phyloP scores from a whole-genome alignment of 2,113 vertebrate species.

The Dendropsophus ebraccatus region DNA sequence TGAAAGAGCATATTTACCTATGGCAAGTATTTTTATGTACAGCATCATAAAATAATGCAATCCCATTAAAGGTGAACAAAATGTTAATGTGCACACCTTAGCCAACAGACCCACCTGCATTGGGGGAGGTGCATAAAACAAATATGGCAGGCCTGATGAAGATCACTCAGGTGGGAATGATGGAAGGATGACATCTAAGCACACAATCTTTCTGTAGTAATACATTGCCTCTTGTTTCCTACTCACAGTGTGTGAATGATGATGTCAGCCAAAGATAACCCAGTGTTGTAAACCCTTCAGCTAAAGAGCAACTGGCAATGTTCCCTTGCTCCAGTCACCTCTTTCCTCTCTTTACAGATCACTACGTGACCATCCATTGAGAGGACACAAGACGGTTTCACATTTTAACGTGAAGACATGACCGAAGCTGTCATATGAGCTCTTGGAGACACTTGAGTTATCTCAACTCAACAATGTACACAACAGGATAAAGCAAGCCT shows the following conservation, averaged over 20 bases:
- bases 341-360: conserved; percentile 22
- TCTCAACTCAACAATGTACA: neutral
- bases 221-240: neutral
- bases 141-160: conserved; percentile 26
- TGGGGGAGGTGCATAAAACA: neutral
- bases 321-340: neutral
- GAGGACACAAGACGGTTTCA: conserved; percentile 31
- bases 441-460: neutral
- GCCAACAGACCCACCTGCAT: neutral
- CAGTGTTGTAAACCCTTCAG: neutral
- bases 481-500: neutral
- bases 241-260: neutral
- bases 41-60: neutral
- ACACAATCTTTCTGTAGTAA: neutral
- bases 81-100: neutral
- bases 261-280: conserved; percentile 4
- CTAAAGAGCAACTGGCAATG: conserved; percentile 39
- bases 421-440: neutral
- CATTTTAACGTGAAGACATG: conserved; percentile 27
- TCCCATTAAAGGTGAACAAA: neutral
- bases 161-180: neutral
- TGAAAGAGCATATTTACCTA: neutral
- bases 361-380: conserved; percentile 24
- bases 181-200: neutral
- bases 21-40: neutral